A percentile compares a stretch with the other conserved stretches of the same genome.
Conservation (phyloP, 2,888 invertebrate species). For the Auanema freiburgensis region DNA sequence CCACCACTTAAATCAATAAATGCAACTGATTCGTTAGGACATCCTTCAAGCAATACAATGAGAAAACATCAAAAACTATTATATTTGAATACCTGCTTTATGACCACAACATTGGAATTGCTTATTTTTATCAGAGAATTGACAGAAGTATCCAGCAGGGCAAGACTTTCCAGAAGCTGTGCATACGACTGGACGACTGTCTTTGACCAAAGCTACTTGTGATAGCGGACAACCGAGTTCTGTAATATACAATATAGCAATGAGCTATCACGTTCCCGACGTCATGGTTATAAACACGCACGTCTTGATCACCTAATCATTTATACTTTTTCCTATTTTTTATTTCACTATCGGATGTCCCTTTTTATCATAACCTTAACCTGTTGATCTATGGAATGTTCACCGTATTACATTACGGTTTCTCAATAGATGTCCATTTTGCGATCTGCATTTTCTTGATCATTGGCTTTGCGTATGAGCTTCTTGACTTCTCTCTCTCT, state of each 20-base stretch:
- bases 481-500: too few relatives aligned
- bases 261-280: not conserved
- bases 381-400: too few relatives aligned
- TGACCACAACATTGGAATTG: conserved; percentile 58
- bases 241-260: conserved; percentile 18
- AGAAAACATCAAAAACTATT: conserved; percentile 6
- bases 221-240: conserved; percentile 53
- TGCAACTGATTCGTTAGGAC: conserved; percentile 52
- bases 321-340: too few relatives aligned
- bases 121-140: conserved; percentile 57
- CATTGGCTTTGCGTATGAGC: too few relatives aligned
- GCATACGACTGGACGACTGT: conserved; percentile 37
- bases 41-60: conserved; percentile 26
- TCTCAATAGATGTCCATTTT: too few relatives aligned
- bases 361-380: too few relatives aligned
- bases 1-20: conserved; percentile 50
- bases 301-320: not conserved
- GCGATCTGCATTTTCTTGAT: too few relatives aligned
- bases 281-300: not conserved
- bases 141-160: conserved; percentile 58
- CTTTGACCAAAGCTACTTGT: conserved; percentile 51
- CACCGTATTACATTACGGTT: too few relatives aligned
- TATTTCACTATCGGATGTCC: too few relatives aligned
- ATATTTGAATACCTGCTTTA: conserved; percentile 32
- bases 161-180: conserved; percentile 45